Percentiles rank a stretch among this genome's conserved stretches.
Conservation (phyloP, 2,888 invertebrate genomes). For the Lasioglossum leucozonium region DNA sequence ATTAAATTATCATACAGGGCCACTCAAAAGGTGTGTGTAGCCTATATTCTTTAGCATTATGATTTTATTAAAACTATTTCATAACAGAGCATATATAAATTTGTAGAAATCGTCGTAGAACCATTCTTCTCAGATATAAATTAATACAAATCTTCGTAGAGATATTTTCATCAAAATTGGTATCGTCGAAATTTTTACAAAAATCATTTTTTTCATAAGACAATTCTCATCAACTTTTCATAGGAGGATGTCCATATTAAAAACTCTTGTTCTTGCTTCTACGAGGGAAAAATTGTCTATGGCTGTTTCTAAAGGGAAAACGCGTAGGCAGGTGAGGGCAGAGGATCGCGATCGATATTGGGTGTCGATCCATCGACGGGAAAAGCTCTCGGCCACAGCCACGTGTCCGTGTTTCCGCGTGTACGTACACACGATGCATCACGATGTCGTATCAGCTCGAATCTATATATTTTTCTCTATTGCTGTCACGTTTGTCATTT, state of each 20-base stretch:
- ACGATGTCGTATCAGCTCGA: constrained; percentile 72
- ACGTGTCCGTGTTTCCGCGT: constrained; percentile 39
- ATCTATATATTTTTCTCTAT: constrained; percentile 61
- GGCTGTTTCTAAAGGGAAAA: not conserved
- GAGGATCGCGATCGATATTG: constrained; percentile 10
- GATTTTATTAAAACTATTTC: not conserved
- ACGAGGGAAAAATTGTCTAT: not conserved
- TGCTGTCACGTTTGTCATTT: constrained; percentile 66
- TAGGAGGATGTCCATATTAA: not conserved
- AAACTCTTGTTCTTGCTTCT: not conserved
- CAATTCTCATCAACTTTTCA: too few relatives aligned
- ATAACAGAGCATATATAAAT: not conserved
- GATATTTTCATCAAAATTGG: too few relatives aligned
- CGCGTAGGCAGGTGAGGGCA: constrained; percentile 22
- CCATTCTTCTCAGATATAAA: not conserved
- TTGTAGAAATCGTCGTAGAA: not conserved
- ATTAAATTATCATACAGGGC: not conserved
- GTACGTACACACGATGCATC: constrained; percentile 64
- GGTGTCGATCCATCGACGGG: constrained; percentile 9
- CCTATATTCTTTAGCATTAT: not conserved
- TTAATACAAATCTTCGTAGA: not conserved
- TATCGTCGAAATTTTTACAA: not conserved
- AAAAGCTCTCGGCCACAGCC: constrained; percentile 4
- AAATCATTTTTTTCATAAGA: not conserved
- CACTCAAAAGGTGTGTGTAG: not conserved